These are phyloP conservation scores for Limnodromus scolopaceus DNA, from an alignment of 2,797 vertebrate genomes.

Conservation along the genomic window DNA sequence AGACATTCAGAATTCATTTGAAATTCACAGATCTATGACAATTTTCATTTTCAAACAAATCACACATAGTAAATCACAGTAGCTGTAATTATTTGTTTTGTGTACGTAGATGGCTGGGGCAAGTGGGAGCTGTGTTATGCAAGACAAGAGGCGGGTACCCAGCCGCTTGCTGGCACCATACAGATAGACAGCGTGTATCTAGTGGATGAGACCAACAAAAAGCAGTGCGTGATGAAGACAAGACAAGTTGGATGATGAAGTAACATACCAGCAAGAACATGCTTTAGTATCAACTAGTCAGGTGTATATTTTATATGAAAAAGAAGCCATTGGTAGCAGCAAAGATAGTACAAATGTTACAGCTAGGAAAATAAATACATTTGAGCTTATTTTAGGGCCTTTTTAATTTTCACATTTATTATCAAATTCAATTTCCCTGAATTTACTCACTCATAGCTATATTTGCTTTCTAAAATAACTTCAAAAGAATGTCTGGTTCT, in stretches of 20 bases:
- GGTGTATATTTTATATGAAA: not conserved
- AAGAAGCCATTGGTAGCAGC: not conserved
- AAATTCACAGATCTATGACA: not conserved
- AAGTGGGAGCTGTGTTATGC: not conserved
- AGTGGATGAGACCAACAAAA: not conserved
- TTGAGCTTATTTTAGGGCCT: not conserved
- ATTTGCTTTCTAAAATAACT: conserved; percentile 31
- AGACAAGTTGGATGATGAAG: not conserved
- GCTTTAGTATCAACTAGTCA: not conserved
- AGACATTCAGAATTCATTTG: not conserved
- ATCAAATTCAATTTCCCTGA: not conserved
- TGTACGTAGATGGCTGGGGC: not conserved
- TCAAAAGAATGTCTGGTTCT: not conserved
- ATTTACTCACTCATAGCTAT: not conserved
- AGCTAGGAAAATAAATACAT: not conserved
- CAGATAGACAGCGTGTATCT: not conserved
- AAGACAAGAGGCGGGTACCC: not conserved
- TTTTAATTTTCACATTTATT: conserved; percentile 16
- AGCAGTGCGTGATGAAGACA: not conserved
- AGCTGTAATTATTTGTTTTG: not conserved
- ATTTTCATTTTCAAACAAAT: conserved; percentile 21
- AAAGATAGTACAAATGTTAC: not conserved
- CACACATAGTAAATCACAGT: not conserved
- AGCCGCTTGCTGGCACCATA: not conserved
- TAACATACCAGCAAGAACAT: not conserved